Conservation (phyloP, 2,888 invertebrate species). For the Agrochola macilenta region DNA sequence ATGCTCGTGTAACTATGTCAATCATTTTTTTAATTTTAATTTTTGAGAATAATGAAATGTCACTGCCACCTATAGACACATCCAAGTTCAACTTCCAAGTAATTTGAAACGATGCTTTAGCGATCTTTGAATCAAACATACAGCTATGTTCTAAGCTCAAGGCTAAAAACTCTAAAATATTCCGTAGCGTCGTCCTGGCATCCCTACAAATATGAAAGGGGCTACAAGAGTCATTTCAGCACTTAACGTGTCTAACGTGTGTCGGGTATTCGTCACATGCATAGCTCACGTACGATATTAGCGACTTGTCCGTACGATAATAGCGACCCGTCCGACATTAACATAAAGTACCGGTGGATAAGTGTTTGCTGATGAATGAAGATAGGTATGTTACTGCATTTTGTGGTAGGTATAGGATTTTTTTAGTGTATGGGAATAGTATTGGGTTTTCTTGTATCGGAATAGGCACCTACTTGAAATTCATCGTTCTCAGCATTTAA, state of each 20-base stretch:
- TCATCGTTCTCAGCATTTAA: neutral
- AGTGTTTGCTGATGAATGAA: slow-evolving; percentile 19
- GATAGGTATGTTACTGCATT: neutral
- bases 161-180: neutral
- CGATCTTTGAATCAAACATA: neutral
- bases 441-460: too few relatives aligned
- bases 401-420: neutral
- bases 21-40: neutral
- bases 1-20: neutral
- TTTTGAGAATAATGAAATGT: neutral
- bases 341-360: slow-evolving; percentile 4
- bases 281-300: slow-evolving; percentile 50
- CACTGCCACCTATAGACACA: neutral
- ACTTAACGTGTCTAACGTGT: slow-evolving; percentile 80
- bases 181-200: slow-evolving; percentile 52
- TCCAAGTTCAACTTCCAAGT: neutral
- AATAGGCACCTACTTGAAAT: neutral
- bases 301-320: slow-evolving; percentile 24
- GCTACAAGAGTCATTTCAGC: slow-evolving; percentile 78
- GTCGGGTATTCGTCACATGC: slow-evolving; percentile 70
- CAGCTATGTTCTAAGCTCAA: neutral
- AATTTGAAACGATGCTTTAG: neutral
- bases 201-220: slow-evolving; percentile 70
- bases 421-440: neutral
- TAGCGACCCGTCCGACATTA: slow-evolving; percentile 31